These are phyloP conservation scores for Mesochorus sp. DNA, from an alignment of 2,888 invertebrate genomes.

Conservation along the genomic window DNA sequence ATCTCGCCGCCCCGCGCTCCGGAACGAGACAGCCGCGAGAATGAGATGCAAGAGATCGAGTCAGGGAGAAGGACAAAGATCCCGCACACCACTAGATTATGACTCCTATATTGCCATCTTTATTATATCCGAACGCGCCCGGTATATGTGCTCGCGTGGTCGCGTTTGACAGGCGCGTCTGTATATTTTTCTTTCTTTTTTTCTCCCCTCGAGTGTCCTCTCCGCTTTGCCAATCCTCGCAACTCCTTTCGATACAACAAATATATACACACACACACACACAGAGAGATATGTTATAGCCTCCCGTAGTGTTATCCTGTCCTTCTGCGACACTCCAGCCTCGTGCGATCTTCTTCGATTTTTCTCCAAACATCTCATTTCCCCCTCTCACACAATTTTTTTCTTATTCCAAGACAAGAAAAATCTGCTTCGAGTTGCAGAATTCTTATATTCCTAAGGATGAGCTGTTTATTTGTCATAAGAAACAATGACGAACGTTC, in stretches of 20 bases:
- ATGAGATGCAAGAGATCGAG: slow-evolving; percentile 27
- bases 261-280: no score
- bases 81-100: slow-evolving; percentile 79
- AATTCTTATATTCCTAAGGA: no score
- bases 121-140: slow-evolving; percentile 77
- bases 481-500: no score
- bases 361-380: slow-evolving; percentile 26
- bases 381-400: slow-evolving; percentile 15
- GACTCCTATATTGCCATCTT: slow-evolving; percentile 81
- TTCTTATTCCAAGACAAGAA: background rate
- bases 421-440: no score
- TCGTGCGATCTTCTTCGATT: slow-evolving; percentile 30
- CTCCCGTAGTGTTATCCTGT: slow-evolving; percentile 17
- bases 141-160: slow-evolving; percentile 69
- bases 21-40: slow-evolving; percentile 29
- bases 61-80: slow-evolving; percentile 54
- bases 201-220: slow-evolving; percentile 50
- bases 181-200: slow-evolving; percentile 44
- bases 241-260: slow-evolving; percentile 36
- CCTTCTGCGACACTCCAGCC: slow-evolving; percentile 43
- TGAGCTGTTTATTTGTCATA: no score
- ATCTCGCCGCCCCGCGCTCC: slow-evolving; percentile 60
- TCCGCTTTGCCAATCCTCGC: slow-evolving; percentile 22
- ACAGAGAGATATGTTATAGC: no score
- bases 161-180: slow-evolving; percentile 74